These are phyloP conservation scores for Gambusia holbrooki DNA, from an alignment of 2,113 vertebrate genomes.

Conservation along the genomic window DNA sequence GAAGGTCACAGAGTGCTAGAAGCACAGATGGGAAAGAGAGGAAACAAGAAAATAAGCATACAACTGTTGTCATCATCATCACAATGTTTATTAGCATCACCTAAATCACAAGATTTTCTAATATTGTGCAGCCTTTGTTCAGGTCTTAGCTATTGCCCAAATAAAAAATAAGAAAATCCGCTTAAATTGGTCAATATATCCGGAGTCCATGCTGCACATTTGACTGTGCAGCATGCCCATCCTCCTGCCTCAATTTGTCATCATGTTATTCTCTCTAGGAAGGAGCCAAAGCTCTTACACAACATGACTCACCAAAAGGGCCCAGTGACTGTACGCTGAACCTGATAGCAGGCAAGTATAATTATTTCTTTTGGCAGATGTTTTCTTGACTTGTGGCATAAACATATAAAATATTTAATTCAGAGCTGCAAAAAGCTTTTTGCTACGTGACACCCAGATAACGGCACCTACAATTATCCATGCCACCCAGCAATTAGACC, in stretches of 20 bases:
- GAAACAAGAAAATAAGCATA: no score
- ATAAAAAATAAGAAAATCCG: no score
- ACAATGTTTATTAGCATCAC: no score
- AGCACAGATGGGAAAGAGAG: no score
- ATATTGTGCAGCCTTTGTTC: no score
- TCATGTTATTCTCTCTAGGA: constrained; percentile 11
- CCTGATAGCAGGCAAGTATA: constrained; percentile 18
- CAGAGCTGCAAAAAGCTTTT: constrained; percentile 48
- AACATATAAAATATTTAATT: constrained; percentile 45
- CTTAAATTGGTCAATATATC: no score
- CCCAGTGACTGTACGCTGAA: constrained; percentile 19
- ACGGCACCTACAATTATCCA: constrained; percentile 62
- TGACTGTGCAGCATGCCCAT: no score
- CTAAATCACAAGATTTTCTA: no score
- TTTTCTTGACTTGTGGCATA: constrained; percentile 20
- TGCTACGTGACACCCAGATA: constrained; percentile 56
- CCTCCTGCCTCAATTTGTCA: neutral
- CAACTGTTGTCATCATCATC: no score
- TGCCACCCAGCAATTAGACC: constrained; percentile 67
- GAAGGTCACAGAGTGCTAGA: no score
- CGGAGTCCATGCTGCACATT: no score
- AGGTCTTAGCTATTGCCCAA: no score
- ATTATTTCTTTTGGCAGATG: constrained; percentile 47
- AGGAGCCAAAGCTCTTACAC: neutral
- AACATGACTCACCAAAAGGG: constrained; percentile 18